These are phyloP conservation scores for Frankliniella fusca DNA, from an alignment of 2,888 invertebrate genomes.

Conservation along the genomic window DNA sequence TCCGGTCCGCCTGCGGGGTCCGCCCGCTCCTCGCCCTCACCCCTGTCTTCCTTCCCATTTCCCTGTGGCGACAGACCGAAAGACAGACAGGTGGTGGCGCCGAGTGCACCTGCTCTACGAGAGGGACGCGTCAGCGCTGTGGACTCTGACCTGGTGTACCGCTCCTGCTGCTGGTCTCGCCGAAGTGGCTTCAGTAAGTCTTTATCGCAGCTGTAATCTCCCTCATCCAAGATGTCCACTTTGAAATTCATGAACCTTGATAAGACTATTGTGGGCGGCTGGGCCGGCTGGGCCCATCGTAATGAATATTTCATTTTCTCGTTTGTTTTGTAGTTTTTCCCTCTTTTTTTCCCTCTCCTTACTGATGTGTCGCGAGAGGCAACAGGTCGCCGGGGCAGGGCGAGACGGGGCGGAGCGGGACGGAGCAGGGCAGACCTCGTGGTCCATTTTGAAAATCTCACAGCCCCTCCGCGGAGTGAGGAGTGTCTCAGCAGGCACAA, in stretches of 20 bases:
- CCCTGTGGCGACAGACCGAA: not conserved
- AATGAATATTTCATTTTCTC: slow-evolving; percentile 1
- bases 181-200: not conserved
- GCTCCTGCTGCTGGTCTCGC: not conserved
- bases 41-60: not conserved
- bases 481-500: too few relatives aligned
- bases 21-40: not conserved
- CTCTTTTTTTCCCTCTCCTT: not conserved
- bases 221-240: not conserved
- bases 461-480: too few relatives aligned
- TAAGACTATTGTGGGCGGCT: not conserved
- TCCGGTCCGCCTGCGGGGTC: not conserved
- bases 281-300: not conserved
- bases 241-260: slow-evolving; percentile 10
- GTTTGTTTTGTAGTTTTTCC: not conserved
- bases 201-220: not conserved
- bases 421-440: too few relatives aligned
- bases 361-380: not conserved
- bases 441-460: too few relatives aligned
- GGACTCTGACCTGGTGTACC: not conserved
- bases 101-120: too few relatives aligned
- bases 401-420: too few relatives aligned
- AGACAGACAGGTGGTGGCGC: not conserved
- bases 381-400: too few relatives aligned
- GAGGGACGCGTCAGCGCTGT: not conserved